Percentiles rank a stretch among this genome's conserved stretches.
Evolutionary conservation across 2,113 vertebrate species (phyloP).

Genomic region (Paracanthobrama guichenoti): DNA sequence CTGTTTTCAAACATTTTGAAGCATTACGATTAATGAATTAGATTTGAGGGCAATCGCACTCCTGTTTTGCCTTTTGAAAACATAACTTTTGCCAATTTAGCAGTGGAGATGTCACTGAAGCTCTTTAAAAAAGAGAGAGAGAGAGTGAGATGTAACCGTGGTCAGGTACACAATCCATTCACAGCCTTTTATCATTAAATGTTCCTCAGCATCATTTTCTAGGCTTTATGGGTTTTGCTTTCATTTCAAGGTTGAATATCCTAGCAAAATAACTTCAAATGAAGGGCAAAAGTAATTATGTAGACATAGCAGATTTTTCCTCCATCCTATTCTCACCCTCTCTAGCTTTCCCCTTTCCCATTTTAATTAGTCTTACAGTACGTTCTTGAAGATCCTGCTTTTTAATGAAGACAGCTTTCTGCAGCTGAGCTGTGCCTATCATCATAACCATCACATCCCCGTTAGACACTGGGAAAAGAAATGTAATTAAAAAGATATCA

Average conservation of each 20-base stretch:
- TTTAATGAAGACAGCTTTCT: slow-evolving; percentile 71
- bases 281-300: slow-evolving; percentile 34
- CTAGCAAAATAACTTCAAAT: slow-evolving; percentile 32
- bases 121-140: background rate
- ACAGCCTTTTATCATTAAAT: slow-evolving; percentile 23
- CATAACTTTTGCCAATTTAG: slow-evolving; percentile 28
- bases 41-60: background rate
- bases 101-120: background rate
- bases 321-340: slow-evolving; percentile 32
- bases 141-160: background rate
- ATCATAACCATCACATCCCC: slow-evolving; percentile 44
- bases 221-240: slow-evolving; percentile 32
- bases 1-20: slow-evolving; percentile 12
- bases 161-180: slow-evolving; percentile 32
- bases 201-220: slow-evolving; percentile 22
- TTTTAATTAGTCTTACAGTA: slow-evolving; percentile 68
- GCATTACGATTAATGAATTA: slow-evolving; percentile 7
- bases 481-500: slow-evolving; percentile 78
- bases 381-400: slow-evolving; percentile 64
- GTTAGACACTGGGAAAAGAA: slow-evolving; percentile 70
- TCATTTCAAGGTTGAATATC: slow-evolving; percentile 43
- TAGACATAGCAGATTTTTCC: slow-evolving; percentile 36
- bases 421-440: slow-evolving; percentile 58
- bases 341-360: slow-evolving; percentile 49
- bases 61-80: slow-evolving; percentile 1